Evolutionary conservation across 2,888 invertebrate genomes (phyloP), one percentile per base, ranked within the genome.

Genomic region (Synanthedon vespiformis): DNA sequence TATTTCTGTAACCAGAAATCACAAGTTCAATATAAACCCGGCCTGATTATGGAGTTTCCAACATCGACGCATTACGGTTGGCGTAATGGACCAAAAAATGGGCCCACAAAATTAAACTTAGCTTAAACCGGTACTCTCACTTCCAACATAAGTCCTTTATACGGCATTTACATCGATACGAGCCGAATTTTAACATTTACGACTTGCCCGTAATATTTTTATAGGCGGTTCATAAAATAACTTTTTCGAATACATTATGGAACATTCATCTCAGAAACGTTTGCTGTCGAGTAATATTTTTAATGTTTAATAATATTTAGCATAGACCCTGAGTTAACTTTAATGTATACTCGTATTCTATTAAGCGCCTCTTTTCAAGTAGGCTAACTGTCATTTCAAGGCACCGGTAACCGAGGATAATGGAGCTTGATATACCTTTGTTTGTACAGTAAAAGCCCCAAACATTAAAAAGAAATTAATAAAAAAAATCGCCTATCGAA

Each of bases 141-240:
- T 60, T 52, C 58, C 59, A 60, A 14, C 41, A 61, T 63, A 61
- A 65, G 63, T 61, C 61, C 62, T 65, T 67, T 69, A 72, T 70
- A 70, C 68, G 67, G 49, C 64, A 62, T 70, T 73, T 67, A 74
- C 74, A 80, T 81, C 76, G 74, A 81, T 79, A 74, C 69, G 64
- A 64, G 71, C 68, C 65, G 69, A 78, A 77, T 73, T 82, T 79
- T 70, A 75, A 75, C 77, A 75, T 81, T 82, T 79, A 82, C 74
- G 74, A 71, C 61, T 62, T 56, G 59, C 61, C 72, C 70, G 74
- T 82, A 78, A 81, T 78, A 78, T 81, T 86, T 85, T 85, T 84
- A 84, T 81, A 74, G 80, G 73, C 70, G 72, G 71, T 74, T 74
- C 77, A 77, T 84, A 79, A 84, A 84, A 79, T 77, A 80, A 80